These are phyloP conservation scores for Eupleurogrammus muticus DNA, from an alignment of 2,797 vertebrate species.

Conservation along the genomic window DNA sequence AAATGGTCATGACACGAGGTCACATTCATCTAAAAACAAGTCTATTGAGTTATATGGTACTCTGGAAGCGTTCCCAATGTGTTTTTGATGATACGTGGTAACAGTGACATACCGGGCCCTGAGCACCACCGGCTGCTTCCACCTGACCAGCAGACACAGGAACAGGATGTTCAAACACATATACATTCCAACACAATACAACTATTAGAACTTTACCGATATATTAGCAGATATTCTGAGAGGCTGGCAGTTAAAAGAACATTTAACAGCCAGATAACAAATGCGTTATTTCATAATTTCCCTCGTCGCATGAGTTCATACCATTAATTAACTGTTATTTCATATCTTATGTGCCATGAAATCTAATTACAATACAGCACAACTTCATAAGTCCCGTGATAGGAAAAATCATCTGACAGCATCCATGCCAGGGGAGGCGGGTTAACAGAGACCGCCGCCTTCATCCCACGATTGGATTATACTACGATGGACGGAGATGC, in stretches of 20 bases:
- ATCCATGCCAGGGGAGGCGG: slow-evolving; percentile 4
- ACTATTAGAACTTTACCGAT: neutral
- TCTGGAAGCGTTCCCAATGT: slow-evolving; percentile 14
- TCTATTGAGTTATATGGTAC: slow-evolving; percentile 6
- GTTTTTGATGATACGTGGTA: slow-evolving; percentile 32
- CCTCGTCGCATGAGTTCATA: neutral
- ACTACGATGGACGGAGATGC: no score
- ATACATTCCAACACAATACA: slow-evolving; percentile 26
- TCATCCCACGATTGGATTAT: slow-evolving; percentile 17
- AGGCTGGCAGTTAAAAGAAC: slow-evolving; percentile 7
- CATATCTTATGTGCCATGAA: slow-evolving; percentile 10
- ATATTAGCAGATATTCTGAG: neutral
- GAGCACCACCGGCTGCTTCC: slow-evolving; percentile 55
- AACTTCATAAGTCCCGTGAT: slow-evolving; percentile 38
- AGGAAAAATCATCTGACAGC: slow-evolving; percentile 31
- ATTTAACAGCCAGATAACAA: neutral
- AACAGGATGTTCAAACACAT: slow-evolving; percentile 58
- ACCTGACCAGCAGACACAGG: slow-evolving; percentile 73
- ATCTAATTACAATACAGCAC: slow-evolving; percentile 29
- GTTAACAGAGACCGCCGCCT: neutral
- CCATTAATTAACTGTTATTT: slow-evolving; percentile 9
- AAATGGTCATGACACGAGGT: slow-evolving; percentile 22
- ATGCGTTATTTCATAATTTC: neutral
- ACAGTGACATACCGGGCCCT: slow-evolving; percentile 72
- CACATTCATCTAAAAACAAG: slow-evolving; percentile 26